Percentiles rank a stretch among this genome's conserved stretches.
These are phyloP conservation scores for Augiades crinisus DNA, from an alignment of 2,888 invertebrate genomes.

Conservation along the genomic window DNA sequence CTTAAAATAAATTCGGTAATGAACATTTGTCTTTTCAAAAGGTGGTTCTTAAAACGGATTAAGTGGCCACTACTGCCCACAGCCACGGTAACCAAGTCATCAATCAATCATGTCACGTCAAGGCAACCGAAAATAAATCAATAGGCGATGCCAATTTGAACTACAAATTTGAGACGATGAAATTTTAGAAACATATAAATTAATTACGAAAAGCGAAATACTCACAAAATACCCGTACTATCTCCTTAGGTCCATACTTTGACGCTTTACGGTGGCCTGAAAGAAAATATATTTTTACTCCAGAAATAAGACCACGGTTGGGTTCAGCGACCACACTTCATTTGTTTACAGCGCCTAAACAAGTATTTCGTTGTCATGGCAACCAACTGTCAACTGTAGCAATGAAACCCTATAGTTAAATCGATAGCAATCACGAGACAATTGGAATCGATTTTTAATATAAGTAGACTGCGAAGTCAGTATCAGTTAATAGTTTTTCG, in stretches of 20 bases:
- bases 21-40: no score
- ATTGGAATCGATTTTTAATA: constrained; percentile 16
- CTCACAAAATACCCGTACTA: constrained; percentile 19
- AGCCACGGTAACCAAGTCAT: no score
- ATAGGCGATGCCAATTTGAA: constrained; percentile 37
- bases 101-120: constrained; percentile 28
- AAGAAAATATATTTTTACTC: not conserved
- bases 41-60: no score
- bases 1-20: no score
- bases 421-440: constrained; percentile 16
- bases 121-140: constrained; percentile 56
- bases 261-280: constrained; percentile 34
- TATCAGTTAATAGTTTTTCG: no score
- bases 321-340: constrained; percentile 58
- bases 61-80: no score
- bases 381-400: constrained; percentile 62
- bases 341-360: constrained; percentile 75
- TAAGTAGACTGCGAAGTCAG: no score
- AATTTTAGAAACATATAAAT: not conserved
- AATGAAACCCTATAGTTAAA: constrained; percentile 30
- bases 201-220: not conserved
- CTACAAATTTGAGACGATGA: not conserved
- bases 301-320: constrained; percentile 45
- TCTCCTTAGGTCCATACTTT: constrained; percentile 19
- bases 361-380: constrained; percentile 59